These are phyloP conservation scores for Artibeus jamaicensis DNA, from an alignment of 2,797 vertebrate species.

Conservation along the genomic window DNA sequence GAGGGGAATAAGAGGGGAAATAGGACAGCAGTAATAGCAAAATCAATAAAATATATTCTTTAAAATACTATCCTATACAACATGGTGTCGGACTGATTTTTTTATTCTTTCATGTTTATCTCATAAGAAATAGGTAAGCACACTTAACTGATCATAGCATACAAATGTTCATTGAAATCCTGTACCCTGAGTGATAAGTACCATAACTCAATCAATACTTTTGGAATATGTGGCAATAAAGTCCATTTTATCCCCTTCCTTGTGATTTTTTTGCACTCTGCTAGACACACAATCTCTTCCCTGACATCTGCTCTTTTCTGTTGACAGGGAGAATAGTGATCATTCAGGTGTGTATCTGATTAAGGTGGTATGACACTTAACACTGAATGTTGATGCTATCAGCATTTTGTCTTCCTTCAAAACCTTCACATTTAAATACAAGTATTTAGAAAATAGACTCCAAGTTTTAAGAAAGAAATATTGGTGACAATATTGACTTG, in stretches of 20 bases:
- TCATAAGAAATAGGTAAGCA: slow-evolving; percentile 1
- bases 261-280: not conserved
- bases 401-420: not conserved
- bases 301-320: not conserved
- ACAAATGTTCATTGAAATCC: not conserved
- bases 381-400: not conserved
- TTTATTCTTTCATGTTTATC: slow-evolving; percentile 45
- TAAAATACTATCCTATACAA: not conserved
- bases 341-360: not conserved
- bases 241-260: not conserved
- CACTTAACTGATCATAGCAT: not conserved
- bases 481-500: too few species aligned
- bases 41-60: too few species aligned
- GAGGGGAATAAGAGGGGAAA: too few species aligned
- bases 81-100: not conserved
- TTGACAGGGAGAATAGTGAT: not conserved
- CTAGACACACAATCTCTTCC: not conserved
- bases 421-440: not conserved
- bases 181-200: not conserved
- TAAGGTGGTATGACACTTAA: not conserved
- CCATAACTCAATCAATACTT: not conserved
- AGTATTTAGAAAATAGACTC: not conserved
- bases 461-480: not conserved
- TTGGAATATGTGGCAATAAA: not conserved
- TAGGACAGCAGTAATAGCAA: too few species aligned